Evolutionary conservation across 30 jellyfish, hydroid and myxozoan genomes (phyloP).

Genomic region (Calvadosia cruxmelitensis): DNA sequence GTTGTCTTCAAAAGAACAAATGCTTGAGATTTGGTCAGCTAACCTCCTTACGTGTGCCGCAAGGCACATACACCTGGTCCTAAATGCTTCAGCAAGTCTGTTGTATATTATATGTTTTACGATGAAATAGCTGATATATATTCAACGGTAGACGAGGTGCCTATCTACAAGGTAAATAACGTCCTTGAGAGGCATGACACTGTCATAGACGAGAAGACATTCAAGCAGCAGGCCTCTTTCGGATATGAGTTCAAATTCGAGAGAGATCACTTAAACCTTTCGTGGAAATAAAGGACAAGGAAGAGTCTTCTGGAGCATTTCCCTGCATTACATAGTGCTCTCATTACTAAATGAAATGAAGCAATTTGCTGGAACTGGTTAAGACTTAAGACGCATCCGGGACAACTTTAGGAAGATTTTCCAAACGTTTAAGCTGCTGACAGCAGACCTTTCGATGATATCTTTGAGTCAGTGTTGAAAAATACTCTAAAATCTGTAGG

Average conservation of each 20-base stretch:
- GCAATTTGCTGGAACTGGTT: background rate
- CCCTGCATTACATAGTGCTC: slow-evolving; percentile 5
- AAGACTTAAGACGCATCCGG: background rate
- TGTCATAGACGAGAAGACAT: no score
- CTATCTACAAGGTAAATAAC: no score
- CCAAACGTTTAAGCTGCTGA: no score
- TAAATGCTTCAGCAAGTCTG: slow-evolving; percentile 3
- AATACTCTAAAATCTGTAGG: no score
- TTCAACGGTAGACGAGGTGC: slow-evolving; percentile 6
- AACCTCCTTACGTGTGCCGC: slow-evolving; percentile 6
- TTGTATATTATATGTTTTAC: slow-evolving; percentile 1
- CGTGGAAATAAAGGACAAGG: background rate
- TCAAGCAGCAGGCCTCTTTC: slow-evolving; percentile 5
- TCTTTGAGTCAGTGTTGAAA: no score
- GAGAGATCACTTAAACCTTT: slow-evolving; percentile 2
- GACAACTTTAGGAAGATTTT: no score
- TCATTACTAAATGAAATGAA: background rate
- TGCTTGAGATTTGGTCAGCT: slow-evolving; percentile 9
- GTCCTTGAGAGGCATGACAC: no score
- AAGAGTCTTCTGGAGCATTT: slow-evolving; percentile 5
- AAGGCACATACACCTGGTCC: slow-evolving; percentile 12
- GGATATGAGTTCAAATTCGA: slow-evolving; percentile 7
- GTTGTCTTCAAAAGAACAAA: no score
- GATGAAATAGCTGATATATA: background rate
- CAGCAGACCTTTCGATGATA: no score